Base-by-base conservation (phyloP, 2,113 vertebrate species). In the Spilogale gracilis region DNA sequence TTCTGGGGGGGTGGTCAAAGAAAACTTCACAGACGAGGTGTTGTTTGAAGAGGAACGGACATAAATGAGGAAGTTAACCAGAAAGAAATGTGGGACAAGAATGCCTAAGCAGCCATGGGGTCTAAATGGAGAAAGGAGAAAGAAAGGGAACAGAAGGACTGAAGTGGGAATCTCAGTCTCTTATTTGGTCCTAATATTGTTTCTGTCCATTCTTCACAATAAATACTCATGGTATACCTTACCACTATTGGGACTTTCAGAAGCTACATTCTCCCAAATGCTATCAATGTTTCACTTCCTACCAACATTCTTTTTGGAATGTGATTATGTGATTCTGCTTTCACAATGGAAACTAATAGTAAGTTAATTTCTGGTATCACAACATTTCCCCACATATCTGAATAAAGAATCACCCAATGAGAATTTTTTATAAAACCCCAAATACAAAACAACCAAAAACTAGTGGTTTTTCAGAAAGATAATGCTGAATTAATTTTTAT, bases 401-500 rank as follows among this genome's bases (percentile, higher is more conserved):
- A 95, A 88, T 80, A 73, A 82, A 92, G 20, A 92, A 30, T 92
- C 78, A 67, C 50, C 82, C 3, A 32, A 32, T 27, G 21, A 91
- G 52, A 81, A 21, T 80, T 30, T 6, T 17, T 38, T 38, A 38
- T 38, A 32, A 69, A 76, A 25, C 43, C 61, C 5, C 30, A 65
- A 43, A 74, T 48, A 48, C 45, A 76, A 74, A 74, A 74, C 23
- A 50, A 20, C 32, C 67, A 69, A 69, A 81, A 93, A 45, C 8
- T 48, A 61, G 50, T 52, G 11, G 32, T 81, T 23, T 52, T 74
- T 61, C 52, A 14, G 8, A 16, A 74, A 73, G 76, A 76, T 30
- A 95, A 92, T 58, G 20, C 21, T 48, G 43, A n/a, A 30, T 69
- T 88, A 94, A 76, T 82, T 91, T 80, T 63, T 48, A 95, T 14